These are phyloP conservation scores for Macrotus californicus DNA, from an alignment of 2,113 vertebrate genomes.

Conservation along the genomic window DNA sequence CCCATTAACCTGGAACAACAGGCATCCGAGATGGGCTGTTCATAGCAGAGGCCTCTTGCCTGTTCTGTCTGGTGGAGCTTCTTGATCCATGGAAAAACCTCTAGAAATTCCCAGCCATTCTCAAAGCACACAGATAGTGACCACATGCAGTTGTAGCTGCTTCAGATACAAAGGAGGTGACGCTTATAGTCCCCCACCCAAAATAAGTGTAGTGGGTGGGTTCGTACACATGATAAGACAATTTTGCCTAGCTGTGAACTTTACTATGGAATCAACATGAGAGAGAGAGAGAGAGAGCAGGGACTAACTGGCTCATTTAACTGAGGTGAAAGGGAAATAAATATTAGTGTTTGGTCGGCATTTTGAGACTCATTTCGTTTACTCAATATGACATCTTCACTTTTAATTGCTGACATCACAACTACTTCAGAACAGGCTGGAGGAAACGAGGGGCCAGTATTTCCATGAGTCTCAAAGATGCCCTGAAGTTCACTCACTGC, in stretches of 20 bases:
- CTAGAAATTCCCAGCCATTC: not conserved
- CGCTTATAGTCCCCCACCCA: not conserved
- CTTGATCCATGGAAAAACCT: not conserved
- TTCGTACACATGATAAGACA: not conserved
- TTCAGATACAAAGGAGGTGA: not conserved
- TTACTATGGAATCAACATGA: not conserved
- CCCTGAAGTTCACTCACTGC: not conserved
- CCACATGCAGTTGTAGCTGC: not conserved
- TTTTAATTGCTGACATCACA: not conserved
- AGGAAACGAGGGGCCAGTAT: not conserved
- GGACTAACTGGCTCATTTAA: not conserved
- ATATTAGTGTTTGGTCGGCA: not conserved
- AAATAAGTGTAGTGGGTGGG: not conserved
- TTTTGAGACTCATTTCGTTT: not conserved
- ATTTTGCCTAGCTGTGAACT: not conserved
- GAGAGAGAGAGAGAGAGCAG: not conserved
- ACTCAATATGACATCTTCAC: not conserved
- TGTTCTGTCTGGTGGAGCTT: not conserved
- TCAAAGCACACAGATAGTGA: not conserved
- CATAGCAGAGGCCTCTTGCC: not conserved
- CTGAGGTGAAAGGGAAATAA: not conserved
- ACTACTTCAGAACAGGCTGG: not conserved
- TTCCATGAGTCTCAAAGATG: not conserved
- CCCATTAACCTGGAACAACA: conserved; percentile 87
- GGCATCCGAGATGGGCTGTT: not conserved